Evolutionary conservation across 2,113 vertebrate genomes (phyloP), one percentile per base, ranked within the genome.

Genomic region (Trichomycterus rosablanca): DNA sequence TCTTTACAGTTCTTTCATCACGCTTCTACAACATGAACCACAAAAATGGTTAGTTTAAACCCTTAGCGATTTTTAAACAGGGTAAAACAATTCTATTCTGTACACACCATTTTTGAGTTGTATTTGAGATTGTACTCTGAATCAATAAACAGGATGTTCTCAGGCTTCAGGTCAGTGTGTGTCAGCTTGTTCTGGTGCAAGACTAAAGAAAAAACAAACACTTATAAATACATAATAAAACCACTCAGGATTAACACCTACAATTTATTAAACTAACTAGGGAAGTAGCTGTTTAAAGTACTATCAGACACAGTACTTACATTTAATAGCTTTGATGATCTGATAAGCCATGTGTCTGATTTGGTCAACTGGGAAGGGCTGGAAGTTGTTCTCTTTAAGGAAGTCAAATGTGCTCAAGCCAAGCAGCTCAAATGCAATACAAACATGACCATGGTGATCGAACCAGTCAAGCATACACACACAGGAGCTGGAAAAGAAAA

Each of bases 341-440:
- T 97, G 93, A 75, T 92, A 93, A 1, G 93, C 90, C 91, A 98
- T 97, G 72, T 92, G 90, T 66, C 89, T 88, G 69, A 98, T 97
- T 54, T 97, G 91, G 61, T 93, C 87, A 49, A 97, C 70, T 22
- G 91, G 90, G 82, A 97, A 97, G 12, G 95, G 93, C 66, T 93
- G 86, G 81, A 97, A 98, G 74, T 89, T 92, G 75, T 97, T 98
- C 76, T 98, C 93, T 78, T 97, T 96, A 66, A 97, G 92, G 51
- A 97, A 97, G 70, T 98, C 95, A 0, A 97, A 98, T 23, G 95
- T 98, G 83, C 95, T 98, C 58, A 97, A 90, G 58, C 95, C 95
- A 49, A 98, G 89, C 10, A 97, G 83, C 77, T 98, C 94, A 80
- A 98, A 97, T 37, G 86, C 88, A 60, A 98, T 98, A 75, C 95